Percentiles rank a stretch among this genome's conserved stretches.
Conservation (phyloP, 2,113 vertebrate genomes). For the Peromyscus leucopus region DNA sequence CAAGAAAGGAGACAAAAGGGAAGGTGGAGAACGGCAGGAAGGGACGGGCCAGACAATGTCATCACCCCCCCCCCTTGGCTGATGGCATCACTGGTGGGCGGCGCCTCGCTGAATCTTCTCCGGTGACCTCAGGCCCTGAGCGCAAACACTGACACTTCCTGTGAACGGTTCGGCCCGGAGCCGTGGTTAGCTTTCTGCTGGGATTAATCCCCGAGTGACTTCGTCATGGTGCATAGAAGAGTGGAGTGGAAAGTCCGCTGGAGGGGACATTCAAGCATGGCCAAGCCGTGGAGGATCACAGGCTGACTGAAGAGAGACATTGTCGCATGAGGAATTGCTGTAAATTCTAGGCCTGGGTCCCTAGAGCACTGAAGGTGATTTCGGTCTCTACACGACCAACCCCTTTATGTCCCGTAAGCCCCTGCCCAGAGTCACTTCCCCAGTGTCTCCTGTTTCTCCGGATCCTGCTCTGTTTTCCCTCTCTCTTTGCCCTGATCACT, state of each 20-base stretch:
- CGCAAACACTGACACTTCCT: neutral
- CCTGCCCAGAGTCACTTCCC: neutral
- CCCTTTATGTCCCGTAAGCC: neutral
- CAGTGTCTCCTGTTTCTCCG: neutral
- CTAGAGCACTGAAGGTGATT: neutral
- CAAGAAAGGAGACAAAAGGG: neutral
- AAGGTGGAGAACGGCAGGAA: neutral
- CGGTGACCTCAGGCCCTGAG: neutral
- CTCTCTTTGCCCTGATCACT: neutral
- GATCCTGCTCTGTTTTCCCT: no score
- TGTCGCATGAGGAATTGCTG: rapidly evolving
- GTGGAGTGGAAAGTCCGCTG: no score
- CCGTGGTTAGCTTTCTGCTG: neutral
- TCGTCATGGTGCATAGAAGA: neutral
- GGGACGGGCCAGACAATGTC: neutral
- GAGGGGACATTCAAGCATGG: neutral
- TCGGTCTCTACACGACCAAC: neutral
- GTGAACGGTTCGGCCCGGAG: neutral
- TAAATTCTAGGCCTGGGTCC: neutral
- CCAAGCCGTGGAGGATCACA: no score
- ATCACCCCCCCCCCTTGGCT: neutral
- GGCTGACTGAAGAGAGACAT: rapidly evolving
- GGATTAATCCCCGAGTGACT: neutral
- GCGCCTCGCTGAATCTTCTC: neutral
- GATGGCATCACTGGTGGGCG: neutral